These are phyloP conservation scores for Seriola dumerili DNA, from an alignment of 2,113 vertebrate genomes.

Conservation along the genomic window DNA sequence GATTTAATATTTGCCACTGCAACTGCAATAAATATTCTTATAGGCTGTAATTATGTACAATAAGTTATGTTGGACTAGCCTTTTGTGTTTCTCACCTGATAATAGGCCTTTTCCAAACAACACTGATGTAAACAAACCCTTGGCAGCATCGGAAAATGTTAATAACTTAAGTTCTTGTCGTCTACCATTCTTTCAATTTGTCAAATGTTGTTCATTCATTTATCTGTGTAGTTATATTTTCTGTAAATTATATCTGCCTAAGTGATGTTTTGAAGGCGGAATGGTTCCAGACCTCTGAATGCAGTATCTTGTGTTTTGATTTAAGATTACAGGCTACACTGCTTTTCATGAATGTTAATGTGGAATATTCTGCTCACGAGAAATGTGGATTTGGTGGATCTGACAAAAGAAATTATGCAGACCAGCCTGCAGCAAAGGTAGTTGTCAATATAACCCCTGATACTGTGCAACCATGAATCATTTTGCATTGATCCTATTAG, in stretches of 20 bases:
- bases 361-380: not conserved
- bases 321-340: not conserved
- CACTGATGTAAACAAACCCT: not conserved
- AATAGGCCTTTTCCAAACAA: not conserved
- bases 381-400: not conserved
- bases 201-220: not conserved
- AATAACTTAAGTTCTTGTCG: not conserved
- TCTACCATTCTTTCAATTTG: not conserved
- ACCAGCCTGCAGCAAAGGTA: not conserved
- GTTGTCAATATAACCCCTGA: not conserved
- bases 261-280: not conserved
- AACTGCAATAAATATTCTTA: too few species aligned
- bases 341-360: not conserved
- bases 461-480: not conserved
- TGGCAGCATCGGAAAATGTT: not conserved
- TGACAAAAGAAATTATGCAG: not conserved
- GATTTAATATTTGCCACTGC: too few species aligned
- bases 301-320: not conserved
- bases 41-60: too few species aligned
- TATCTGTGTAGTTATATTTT: not conserved
- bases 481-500: constrained; percentile 29
- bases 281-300: not conserved
- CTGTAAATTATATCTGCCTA: not conserved
- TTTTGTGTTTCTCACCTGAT: not conserved
- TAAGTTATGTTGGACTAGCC: not conserved